Evolutionary conservation across 1,140 invertebrate genomes (phyloP), one percentile per base, ranked within the genome.

Genomic region (Antheraea mylitta): DNA sequence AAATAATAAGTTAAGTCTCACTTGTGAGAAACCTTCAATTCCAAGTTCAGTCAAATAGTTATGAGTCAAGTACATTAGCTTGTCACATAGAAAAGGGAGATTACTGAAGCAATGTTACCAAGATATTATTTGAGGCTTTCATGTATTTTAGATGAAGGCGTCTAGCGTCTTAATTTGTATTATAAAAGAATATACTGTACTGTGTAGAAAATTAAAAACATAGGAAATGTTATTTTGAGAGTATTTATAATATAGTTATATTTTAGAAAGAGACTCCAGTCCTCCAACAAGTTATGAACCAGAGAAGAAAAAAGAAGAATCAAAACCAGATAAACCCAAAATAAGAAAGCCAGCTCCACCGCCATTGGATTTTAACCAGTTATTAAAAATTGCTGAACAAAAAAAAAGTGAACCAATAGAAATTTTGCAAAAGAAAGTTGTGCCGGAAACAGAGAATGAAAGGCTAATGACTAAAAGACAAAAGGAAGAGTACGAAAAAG

Each of bases 391-490:
- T 16, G 97, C 97, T 8, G 95, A 96, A 74, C 94, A 97, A 82
- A 98, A 98, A 82, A 96, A 97, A 75, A 93, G 94, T 85, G 96
- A 97, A 86, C 96, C 97, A 0, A 89, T 97, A 42, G 86, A 86
- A 64, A 83, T 95, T 13, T 83, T 93, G 48, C 94, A 95, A 78
- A 92, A 94, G 60, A 95, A 95, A 73, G 95, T 95, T 83, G 71
- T 86, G 0, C n/a, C 72, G 19, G 92, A 93, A 75, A 87, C 94
- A 60, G 96, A 96, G 71, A 88, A 94, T 0, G 96, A 96, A 75
- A 92, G 95, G 64, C 86, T 95, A 8, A 95, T 97, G 93, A 98
- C 97, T 0, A 96, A 96, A 70, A 96, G 95, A 75, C 96, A 98
- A 78, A 96, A 95, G 76, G 93, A 93, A 59, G 96, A 97, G 81